Evolutionary conservation across 2,113 vertebrate species (phyloP).

Genomic region (Turnix velox): DNA sequence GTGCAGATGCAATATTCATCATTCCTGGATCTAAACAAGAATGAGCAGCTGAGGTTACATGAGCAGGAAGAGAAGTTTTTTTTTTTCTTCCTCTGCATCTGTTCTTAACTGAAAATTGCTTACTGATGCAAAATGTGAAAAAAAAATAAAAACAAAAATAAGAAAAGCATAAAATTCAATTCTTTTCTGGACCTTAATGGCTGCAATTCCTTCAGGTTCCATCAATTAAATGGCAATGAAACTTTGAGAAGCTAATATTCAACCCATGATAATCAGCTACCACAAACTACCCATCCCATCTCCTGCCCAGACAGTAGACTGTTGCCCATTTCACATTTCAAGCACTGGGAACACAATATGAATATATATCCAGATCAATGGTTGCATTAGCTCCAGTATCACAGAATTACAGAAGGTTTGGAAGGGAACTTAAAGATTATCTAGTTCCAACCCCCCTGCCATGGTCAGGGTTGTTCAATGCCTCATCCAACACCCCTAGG

Average conservation of each 20-base stretch:
- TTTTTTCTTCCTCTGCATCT: not conserved
- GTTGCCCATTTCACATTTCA: not conserved
- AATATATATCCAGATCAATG: not conserved
- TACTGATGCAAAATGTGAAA: not conserved
- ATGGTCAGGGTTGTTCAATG: too few species aligned
- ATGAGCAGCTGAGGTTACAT: not conserved
- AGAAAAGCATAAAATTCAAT: not conserved
- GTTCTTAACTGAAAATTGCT: not conserved
- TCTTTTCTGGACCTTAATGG: not conserved
- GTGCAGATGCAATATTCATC: not conserved
- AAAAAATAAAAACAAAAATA: not conserved
- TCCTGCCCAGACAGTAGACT: not conserved
- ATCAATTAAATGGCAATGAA: not conserved
- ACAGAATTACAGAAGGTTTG: too few species aligned
- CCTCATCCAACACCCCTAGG: too few species aligned
- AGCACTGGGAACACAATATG: rapidly evolving
- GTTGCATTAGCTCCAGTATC: not conserved
- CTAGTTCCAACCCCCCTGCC: too few species aligned
- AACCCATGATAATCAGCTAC: not conserved
- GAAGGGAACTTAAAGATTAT: too few species aligned
- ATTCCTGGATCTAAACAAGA: not conserved
- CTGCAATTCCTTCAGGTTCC: not conserved
- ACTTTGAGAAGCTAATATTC: not conserved
- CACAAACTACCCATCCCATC: not conserved
- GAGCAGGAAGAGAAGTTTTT: not conserved